phyloP scores from a whole-genome alignment of 2,888 invertebrate genomes.

The Limenitis camilla region DNA sequence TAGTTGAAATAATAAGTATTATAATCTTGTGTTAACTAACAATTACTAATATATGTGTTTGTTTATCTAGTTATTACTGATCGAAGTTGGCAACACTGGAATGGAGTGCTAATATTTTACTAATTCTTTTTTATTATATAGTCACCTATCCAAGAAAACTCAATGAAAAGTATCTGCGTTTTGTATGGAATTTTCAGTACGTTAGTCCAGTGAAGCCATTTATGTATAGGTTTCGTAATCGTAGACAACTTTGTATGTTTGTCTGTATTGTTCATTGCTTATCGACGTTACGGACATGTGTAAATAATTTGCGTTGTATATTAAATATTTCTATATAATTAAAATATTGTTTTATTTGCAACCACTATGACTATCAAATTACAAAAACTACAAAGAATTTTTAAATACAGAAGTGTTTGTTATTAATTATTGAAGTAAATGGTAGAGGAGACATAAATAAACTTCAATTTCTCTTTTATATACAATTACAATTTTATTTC shows the following conservation, averaged over 20 bases:
- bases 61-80: too few species aligned
- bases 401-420: too few species aligned
- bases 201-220: slow-evolving; percentile 43
- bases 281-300: slow-evolving; percentile 34
- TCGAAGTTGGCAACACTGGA: too few species aligned
- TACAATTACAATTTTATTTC: too few species aligned
- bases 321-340: slow-evolving; percentile 43
- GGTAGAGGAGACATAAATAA: too few species aligned
- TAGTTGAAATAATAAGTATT: too few species aligned
- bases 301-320: slow-evolving; percentile 64
- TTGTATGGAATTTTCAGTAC: slow-evolving; percentile 20
- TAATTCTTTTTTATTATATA: background rate
- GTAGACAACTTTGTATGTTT: slow-evolving; percentile 17
- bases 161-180: slow-evolving; percentile 42
- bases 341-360: slow-evolving; percentile 28
- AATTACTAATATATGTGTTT: too few species aligned
- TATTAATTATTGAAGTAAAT: too few species aligned
- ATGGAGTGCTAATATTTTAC: background rate
- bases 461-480: too few species aligned
- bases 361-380: background rate
- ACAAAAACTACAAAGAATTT: too few species aligned
- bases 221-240: slow-evolving; percentile 14
- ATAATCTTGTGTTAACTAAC: too few species aligned
- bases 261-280: slow-evolving; percentile 11
- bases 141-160: slow-evolving; percentile 37